Evolutionary conservation across 2,888 invertebrate genomes (phyloP), one percentile per base, ranked within the genome.

Genomic region (Drosophila prolongata): DNA sequence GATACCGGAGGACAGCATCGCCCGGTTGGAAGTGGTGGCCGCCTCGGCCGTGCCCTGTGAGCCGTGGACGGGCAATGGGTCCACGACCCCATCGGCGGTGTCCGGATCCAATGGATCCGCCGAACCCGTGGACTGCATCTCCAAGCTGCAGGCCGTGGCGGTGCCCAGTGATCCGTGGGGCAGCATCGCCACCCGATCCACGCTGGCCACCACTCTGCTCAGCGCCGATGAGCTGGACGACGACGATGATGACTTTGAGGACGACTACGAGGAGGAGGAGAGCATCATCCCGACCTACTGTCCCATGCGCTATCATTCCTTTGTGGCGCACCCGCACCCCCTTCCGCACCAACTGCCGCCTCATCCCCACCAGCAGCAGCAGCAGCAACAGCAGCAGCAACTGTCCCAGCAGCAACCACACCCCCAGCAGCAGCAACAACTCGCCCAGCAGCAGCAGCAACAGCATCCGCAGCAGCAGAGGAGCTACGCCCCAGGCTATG

Each of bases 121-220:
- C 54, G 92, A 92, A 73, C 91, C 92, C 16, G 92, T 92, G 37
- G 94, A 94, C 89, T 94, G 94, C 89, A 94, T 94, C 92, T 94
- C 95, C 90, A 94, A 94, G 92, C 93, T 95, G 92, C 95, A 95
- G 93, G 95, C 95, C 80, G 95, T 95, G 89, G 95, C 95, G 79
- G 95, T 95, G 92, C 95, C 94, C 88, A 94, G 93, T 53, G 94
- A 94, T 92, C 93, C 94, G 50, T 93, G 94, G 94, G 91, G 92
- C 65, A 91, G 92, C 75, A 91, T 91, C 72, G 90, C 92, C 35
- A 91, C 92, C 3, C 89, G 91, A 35, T 92, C 92, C 2, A 91
- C 92, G 24, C 77, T 92, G 34, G 92, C 92, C 35, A 92, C 92
- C 8, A 92, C 92, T 3, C 78, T 92, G 43, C 83, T 92, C 3